Percentiles rank a stretch among this genome's conserved stretches.
Evolutionary conservation across 2,797 vertebrate species (phyloP).

Genomic region (Neomorphus geoffroyi): DNA sequence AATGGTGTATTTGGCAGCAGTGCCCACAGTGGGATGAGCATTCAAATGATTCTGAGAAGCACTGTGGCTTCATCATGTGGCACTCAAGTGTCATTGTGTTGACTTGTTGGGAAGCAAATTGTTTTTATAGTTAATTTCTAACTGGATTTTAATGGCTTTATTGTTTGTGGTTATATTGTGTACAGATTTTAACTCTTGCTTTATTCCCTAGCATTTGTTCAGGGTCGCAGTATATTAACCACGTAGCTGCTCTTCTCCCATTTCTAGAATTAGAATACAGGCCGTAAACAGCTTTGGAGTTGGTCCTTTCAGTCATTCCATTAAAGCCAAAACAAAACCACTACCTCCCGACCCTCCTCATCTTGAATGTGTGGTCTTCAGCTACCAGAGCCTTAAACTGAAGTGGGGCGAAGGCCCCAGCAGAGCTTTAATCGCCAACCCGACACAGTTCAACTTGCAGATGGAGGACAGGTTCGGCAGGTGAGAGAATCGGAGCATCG

Average conservation of each 20-base stretch:
- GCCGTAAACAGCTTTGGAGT: constrained; percentile 80
- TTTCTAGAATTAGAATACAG: constrained; percentile 79
- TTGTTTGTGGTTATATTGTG: neutral
- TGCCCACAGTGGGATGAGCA: accelerated
- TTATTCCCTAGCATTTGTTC: neutral
- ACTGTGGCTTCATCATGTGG: neutral
- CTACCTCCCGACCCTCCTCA: constrained; percentile 81
- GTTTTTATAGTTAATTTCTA: neutral
- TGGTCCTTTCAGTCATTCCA: constrained; percentile 80
- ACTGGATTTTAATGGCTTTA: neutral
- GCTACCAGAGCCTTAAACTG: constrained; percentile 85
- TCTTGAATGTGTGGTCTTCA: constrained; percentile 79
- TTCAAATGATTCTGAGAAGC: neutral
- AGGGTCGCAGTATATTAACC: neutral
- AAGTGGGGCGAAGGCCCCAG: constrained; percentile 82
- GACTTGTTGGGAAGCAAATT: neutral
- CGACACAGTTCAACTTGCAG: constrained; percentile 81
- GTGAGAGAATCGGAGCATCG: constrained; percentile 19
- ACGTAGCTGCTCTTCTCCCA: neutral
- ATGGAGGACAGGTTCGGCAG: constrained; percentile 80
- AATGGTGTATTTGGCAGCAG: neutral
- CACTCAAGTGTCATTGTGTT: neutral
- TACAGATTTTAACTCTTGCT: neutral
- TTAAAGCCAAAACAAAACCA: constrained; percentile 82
- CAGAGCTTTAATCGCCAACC: constrained; percentile 74